A percentile compares a stretch with the other conserved stretches of the same genome.
Conservation (phyloP, 2,888 invertebrate genomes). For the Fragum fragum region DNA sequence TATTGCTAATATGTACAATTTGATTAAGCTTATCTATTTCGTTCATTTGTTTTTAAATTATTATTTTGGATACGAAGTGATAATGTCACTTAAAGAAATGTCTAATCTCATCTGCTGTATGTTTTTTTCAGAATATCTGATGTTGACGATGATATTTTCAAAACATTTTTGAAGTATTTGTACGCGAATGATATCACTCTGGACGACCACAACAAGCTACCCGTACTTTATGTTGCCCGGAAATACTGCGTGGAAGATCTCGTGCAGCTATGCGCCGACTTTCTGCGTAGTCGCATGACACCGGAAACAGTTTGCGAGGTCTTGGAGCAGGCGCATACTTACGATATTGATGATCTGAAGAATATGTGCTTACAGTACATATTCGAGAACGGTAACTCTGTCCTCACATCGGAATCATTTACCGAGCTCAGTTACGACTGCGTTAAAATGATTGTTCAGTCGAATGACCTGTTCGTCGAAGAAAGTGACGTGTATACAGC, state of each 20-base stretch:
- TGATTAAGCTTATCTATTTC: no score
- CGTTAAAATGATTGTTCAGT: constrained; percentile 90
- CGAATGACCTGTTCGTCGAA: constrained; percentile 91
- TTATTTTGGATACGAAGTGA: no score
- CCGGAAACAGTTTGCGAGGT: constrained; percentile 89
- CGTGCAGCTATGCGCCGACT: constrained; percentile 91
- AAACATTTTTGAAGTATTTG: constrained; percentile 88
- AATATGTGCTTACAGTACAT: constrained; percentile 82
- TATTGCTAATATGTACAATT: no score
- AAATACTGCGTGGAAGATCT: constrained; percentile 92
- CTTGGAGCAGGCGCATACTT: constrained; percentile 74
- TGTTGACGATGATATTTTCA: constrained; percentile 57
- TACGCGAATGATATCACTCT: constrained; percentile 90
- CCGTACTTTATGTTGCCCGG: constrained; percentile 92
- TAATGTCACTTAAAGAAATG: no score
- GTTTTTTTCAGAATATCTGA: constrained; percentile 61
- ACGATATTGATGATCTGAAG: constrained; percentile 88
- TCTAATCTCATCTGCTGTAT: no score
- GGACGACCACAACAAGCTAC: constrained; percentile 89
- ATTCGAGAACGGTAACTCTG: constrained; percentile 55
- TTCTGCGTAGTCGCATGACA: constrained; percentile 90
- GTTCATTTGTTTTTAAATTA: no score
- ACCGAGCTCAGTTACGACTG: constrained; percentile 91
- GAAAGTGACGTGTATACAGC: constrained; percentile 73
- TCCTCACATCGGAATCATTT: constrained; percentile 87